phyloP scores from a whole-genome alignment of 2,888 invertebrate species.

The Dicroscelio sp. region DNA sequence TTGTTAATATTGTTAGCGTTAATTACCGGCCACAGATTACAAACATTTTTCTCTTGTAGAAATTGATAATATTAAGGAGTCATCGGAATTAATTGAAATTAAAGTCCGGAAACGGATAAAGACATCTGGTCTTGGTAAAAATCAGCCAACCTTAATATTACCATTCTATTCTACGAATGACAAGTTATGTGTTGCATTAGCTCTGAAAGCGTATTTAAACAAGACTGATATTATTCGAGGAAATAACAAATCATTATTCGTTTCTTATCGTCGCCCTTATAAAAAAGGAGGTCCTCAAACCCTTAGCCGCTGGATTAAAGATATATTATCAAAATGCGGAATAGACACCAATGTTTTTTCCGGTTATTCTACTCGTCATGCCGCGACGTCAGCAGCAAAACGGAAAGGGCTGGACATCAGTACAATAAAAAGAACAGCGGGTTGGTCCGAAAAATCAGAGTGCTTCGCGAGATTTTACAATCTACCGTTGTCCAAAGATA shows the following conservation, averaged over 20 bases:
- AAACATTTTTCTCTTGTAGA: conserved; percentile 42
- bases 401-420: background rate
- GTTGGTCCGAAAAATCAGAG: background rate
- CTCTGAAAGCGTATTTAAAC: conserved; percentile 30
- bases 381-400: background rate
- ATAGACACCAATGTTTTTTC: background rate
- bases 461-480: background rate
- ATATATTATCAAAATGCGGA: background rate
- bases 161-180: background rate
- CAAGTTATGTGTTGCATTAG: conserved; percentile 63
- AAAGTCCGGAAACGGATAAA: conserved; percentile 48
- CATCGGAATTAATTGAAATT: background rate
- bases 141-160: conserved; percentile 21
- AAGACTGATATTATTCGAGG: conserved; percentile 26
- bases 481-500: background rate
- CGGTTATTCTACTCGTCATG: background rate
- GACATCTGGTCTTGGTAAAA: conserved; percentile 32
- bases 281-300: conserved; percentile 20
- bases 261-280: conserved; percentile 45
- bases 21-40: conserved; percentile 44
- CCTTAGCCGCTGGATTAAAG: conserved; percentile 40
- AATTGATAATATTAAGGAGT: conserved; percentile 36
- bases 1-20: conserved; percentile 54
- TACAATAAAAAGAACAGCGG: background rate
- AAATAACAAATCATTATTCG: conserved; percentile 39